Base-by-base conservation (phyloP, 1,140 invertebrate species). In the Drosophila funebris region DNA sequence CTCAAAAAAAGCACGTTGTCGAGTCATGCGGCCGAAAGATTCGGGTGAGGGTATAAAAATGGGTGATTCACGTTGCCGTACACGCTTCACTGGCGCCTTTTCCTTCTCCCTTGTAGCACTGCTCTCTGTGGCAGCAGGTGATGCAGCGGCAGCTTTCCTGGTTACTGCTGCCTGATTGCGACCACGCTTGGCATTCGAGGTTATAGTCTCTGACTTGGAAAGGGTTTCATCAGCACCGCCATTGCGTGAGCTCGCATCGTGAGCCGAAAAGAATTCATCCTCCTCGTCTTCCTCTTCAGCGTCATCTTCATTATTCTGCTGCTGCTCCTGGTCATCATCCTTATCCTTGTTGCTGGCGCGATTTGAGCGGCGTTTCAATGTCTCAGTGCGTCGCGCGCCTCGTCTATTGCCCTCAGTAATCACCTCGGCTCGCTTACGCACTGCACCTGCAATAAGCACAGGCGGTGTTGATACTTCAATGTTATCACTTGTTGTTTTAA, bases 341-440 rank as follows among this genome's bases (percentile, higher is more conserved):
- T 90, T 70, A 9, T 89, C 84, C 66, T 83, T 91, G 16, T 60
- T 74, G 50, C 36, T 60, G 8, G 81, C 66, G 14, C 90, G 66
- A 52, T 87, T 90, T 9, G 82, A 83, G 20, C 87, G 72, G 71
- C 92, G 58, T 75, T 92, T 70, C 70, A 61, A 44, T 18, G 53
- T 54, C n/a, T 43, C 70, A 3, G 58, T 58, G 20, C 79, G 80
- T 20, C 84, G 66, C 5, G 31, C 75, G 0, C 90, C 78, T 5
- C 90, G 71, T 20, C 75, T 72, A 64, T 79, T 84, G 31, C 83
- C 90, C 62, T 88, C 85, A 44, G 80, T 54, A 43, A 89, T 66
- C 9, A 87, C 57, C 63, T 93, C 93, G 3, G 93, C 93, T 29
- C 93, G 82, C 73, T 94, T 94, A 31, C 93, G 78, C 9, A 93